These are phyloP conservation scores for Nilaparvata lugens DNA, from an alignment of 1,140 invertebrate genomes.

Conservation along the genomic window DNA sequence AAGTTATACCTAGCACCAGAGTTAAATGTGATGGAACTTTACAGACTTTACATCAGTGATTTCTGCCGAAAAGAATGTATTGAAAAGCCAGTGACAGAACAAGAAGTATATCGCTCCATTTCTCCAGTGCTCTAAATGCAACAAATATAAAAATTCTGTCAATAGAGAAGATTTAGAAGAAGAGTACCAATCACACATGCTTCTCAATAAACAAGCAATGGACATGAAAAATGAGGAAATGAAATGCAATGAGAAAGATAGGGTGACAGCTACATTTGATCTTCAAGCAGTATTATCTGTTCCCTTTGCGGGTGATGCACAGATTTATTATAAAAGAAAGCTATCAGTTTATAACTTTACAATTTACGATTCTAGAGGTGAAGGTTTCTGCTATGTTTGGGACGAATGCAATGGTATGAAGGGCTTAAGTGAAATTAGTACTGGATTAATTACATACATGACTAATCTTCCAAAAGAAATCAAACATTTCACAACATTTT, in stretches of 20 bases:
- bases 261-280: slow-evolving; percentile 25
- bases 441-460: slow-evolving; percentile 12
- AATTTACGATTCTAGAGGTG: slow-evolving; percentile 6
- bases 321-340: slow-evolving; percentile 25
- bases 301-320: slow-evolving; percentile 22
- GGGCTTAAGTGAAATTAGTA: slow-evolving; percentile 13
- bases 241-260: slow-evolving; percentile 17
- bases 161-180: slow-evolving; percentile 20
- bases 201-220: slow-evolving; percentile 22
- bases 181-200: slow-evolving; percentile 21
- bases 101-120: too few relatives aligned
- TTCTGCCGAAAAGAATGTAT: too few relatives aligned
- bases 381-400: slow-evolving; percentile 18
- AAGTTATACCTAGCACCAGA: slow-evolving; percentile 9
- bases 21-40: slow-evolving; percentile 2
- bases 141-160: slow-evolving; percentile 18
- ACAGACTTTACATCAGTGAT: too few relatives aligned
- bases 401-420: slow-evolving; percentile 13
- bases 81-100: too few relatives aligned
- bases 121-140: slow-evolving; percentile 23
- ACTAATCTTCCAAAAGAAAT: slow-evolving; percentile 5
- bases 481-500: slow-evolving; percentile 13
- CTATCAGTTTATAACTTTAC: slow-evolving; percentile 12
- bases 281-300: slow-evolving; percentile 25
- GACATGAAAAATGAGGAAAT: slow-evolving; percentile 23